Base-by-base conservation (phyloP, 2,888 invertebrate genomes). In the Byasa hedistus region DNA sequence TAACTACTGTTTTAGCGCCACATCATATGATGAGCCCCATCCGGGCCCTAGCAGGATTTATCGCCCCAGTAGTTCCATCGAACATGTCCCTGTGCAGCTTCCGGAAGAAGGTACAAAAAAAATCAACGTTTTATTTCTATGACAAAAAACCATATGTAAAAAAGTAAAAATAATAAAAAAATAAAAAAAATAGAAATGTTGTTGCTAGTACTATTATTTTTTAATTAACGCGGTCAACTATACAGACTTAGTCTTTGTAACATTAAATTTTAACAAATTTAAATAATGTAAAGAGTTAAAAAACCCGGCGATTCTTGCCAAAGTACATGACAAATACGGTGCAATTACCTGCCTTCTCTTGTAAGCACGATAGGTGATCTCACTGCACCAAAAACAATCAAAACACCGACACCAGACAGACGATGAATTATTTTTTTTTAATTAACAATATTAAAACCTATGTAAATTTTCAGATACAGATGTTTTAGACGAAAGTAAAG, bases 21-120 rank as follows among this genome's bases (percentile, higher is more conserved):
- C 83, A 0, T 88, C 89, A 0, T 82, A 84, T 67, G 87, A 89
- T 36, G 89, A 89, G 66, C 79, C 80, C 0, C 79, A 78, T 51
- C 64, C 79, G 0, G 78, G 76, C 0, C 75, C 82, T 23, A 78
- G 79, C 72, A 73, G 71, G 57, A 69, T 73, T 44, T 82, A 81
- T 69, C 79, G 75, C 58, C 78, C 83, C 0, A 81, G 80, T 55
- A 79, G 77, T 63, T 85, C 85, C 1, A 78, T 83, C 1, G 87
- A 87, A 52, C 84, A 84, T 27, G 71, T 82, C n/a, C 79, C 81
- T 0, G 73, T 81, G 19, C 73, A 70, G 19, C 78, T 80, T 57
- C 77, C 78, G 0, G 83, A 83, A 0, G 83, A 85, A 12, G 76
- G 85, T 84, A 70, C 73, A 77, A 12, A 22, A 23, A 22, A 22